A percentile compares a stretch with the other conserved stretches of the same genome.
Evolutionary conservation across 2,888 invertebrate species (phyloP).

Genomic region (Seira ritae): DNA sequence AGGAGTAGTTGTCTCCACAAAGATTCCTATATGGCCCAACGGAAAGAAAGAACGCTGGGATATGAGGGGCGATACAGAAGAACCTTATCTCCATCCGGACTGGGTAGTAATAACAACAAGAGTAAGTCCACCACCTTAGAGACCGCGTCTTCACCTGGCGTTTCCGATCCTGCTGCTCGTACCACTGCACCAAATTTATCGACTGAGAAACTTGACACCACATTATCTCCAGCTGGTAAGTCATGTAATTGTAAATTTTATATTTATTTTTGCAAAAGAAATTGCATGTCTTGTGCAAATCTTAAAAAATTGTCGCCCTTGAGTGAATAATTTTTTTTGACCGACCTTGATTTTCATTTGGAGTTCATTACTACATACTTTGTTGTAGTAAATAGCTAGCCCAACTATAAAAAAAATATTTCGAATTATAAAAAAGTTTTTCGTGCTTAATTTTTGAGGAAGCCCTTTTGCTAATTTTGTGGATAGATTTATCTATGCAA

Average conservation of each 20-base stretch:
- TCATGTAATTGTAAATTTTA: not conserved
- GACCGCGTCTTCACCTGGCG: conserved; percentile 36
- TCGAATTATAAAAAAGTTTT: too few relatives aligned
- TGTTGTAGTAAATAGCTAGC: too few relatives aligned
- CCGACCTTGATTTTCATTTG: conserved; percentile 5
- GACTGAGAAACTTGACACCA: conserved; percentile 69
- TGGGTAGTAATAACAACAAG: conserved; percentile 67
- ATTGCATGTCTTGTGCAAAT: not conserved
- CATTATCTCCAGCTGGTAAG: conserved; percentile 72
- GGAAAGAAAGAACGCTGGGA: conserved; percentile 82
- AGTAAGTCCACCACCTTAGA: conserved; percentile 34
- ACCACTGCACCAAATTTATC: conserved; percentile 47
- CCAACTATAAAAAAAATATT: too few relatives aligned
- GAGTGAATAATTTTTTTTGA: not conserved
- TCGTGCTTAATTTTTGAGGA: too few relatives aligned
- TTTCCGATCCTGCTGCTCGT: conserved; percentile 42
- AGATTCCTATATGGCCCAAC: conserved; percentile 85
- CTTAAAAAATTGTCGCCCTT: too few relatives aligned
- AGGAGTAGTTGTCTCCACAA: conserved; percentile 85
- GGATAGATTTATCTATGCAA: too few relatives aligned
- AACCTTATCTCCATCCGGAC: conserved; percentile 81
- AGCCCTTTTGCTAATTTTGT: too few relatives aligned
- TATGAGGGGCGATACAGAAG: conserved; percentile 86
- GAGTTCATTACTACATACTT: too few relatives aligned
- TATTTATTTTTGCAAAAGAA: not conserved